Evolutionary conservation across 2,888 invertebrate species (phyloP).

Genomic region (Cheilosia scutellata): DNA sequence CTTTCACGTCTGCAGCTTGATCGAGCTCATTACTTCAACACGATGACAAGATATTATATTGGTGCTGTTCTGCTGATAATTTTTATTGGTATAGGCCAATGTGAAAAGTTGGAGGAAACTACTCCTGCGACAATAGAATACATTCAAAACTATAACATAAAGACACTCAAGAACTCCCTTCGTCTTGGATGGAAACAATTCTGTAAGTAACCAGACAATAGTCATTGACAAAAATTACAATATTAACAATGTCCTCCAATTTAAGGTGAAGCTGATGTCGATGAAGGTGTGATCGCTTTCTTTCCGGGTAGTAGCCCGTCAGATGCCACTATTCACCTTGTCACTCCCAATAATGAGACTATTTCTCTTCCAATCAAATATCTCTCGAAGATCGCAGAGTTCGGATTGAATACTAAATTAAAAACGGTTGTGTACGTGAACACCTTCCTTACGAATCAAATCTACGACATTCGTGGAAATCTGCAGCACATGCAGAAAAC

Average conservation of each 20-base stretch:
- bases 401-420: slow-evolving; percentile 79
- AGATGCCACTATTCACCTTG: slow-evolving; percentile 79
- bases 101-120: background rate
- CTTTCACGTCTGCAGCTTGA: too few relatives aligned
- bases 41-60: too few relatives aligned
- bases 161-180: slow-evolving; percentile 18
- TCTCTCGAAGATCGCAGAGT: slow-evolving; percentile 80
- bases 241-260: background rate
- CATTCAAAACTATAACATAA: slow-evolving; percentile 44
- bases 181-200: slow-evolving; percentile 42
- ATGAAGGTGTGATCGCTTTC: slow-evolving; percentile 81
- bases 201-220: slow-evolving; percentile 25
- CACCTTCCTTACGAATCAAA: slow-evolving; percentile 79
- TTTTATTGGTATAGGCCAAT: too few relatives aligned
- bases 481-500: slow-evolving; percentile 78
- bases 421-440: slow-evolving; percentile 80
- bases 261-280: slow-evolving; percentile 80
- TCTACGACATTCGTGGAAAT: slow-evolving; percentile 79
- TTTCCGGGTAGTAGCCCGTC: slow-evolving; percentile 81
- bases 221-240: background rate
- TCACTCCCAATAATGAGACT: slow-evolving; percentile 81
- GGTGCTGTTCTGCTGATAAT: too few relatives aligned
- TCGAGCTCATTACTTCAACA: too few relatives aligned
- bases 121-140: slow-evolving; percentile 16
- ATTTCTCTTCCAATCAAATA: slow-evolving; percentile 80